These are phyloP conservation scores for Arrhopalites spinosus DNA, from an alignment of 2,888 invertebrate species.

Conservation along the genomic window DNA sequence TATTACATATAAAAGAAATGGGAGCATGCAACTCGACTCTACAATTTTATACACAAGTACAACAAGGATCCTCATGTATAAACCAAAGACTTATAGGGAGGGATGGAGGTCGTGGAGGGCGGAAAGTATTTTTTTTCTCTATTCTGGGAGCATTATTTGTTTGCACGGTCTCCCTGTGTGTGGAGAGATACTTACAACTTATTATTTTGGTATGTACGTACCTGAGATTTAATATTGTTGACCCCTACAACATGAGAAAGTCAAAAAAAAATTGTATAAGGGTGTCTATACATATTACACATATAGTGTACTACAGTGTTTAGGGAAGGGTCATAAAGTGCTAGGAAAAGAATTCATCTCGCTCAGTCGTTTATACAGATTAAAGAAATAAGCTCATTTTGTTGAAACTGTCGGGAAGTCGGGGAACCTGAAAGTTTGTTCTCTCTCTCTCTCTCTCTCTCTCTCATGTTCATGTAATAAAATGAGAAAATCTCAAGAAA, in stretches of 20 bases:
- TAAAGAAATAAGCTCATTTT: slow-evolving; percentile 24
- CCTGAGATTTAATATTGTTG: not conserved
- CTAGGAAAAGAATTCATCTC: slow-evolving; percentile 23
- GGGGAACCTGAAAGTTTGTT: not conserved
- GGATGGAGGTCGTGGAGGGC: not conserved
- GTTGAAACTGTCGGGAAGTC: not conserved
- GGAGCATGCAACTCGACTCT: too few relatives aligned
- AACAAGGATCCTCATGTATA: too few relatives aligned
- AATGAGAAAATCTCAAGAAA: slow-evolving; percentile 16
- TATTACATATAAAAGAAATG: too few relatives aligned
- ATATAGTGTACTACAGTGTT: not conserved
- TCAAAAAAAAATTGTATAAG: too few relatives aligned
- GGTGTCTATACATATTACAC: not conserved
- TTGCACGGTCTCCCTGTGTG: too few relatives aligned
- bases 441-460: not conserved
- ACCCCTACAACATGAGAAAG: too few relatives aligned
- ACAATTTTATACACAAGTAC: too few relatives aligned
- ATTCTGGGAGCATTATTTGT: too few relatives aligned
- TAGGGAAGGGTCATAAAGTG: slow-evolving; percentile 12
- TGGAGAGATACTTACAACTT: too few relatives aligned
- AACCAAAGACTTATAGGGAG: not conserved
- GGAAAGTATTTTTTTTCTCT: not conserved
- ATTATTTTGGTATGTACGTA: too few relatives aligned
- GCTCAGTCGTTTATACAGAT: slow-evolving; percentile 19
- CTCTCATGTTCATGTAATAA: slow-evolving; percentile 4